These are phyloP conservation scores for Agrilus mali DNA, from an alignment of 2,888 invertebrate species.

Conservation along the genomic window DNA sequence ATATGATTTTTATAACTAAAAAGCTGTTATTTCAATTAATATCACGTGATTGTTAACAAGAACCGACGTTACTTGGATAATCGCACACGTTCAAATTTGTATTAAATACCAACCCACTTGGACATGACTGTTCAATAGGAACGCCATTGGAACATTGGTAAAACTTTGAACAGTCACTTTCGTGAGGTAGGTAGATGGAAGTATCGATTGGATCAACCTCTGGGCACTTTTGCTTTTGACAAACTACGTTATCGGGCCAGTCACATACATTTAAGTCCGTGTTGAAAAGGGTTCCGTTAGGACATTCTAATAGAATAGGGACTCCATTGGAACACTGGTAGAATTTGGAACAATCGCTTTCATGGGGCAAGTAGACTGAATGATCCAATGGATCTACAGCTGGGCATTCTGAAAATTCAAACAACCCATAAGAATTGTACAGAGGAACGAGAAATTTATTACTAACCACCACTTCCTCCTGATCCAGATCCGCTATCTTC, in stretches of 20 bases:
- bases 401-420: too few species aligned
- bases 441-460: too few species aligned
- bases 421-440: too few species aligned
- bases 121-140: slow-evolving; percentile 5
- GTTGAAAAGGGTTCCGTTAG: slow-evolving; percentile 1
- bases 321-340: slow-evolving; percentile 6
- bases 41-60: too few species aligned
- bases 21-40: too few species aligned
- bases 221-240: slow-evolving; percentile 7
- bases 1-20: too few species aligned
- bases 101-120: slow-evolving; percentile 5
- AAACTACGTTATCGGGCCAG: slow-evolving; percentile 1
- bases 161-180: slow-evolving; percentile 13
- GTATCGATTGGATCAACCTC: slow-evolving; percentile 7
- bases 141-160: slow-evolving; percentile 13
- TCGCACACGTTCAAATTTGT: slow-evolving; percentile 6
- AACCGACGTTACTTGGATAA: neutral
- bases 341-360: slow-evolving; percentile 7
- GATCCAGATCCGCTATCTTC: too few species aligned
- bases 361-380: slow-evolving; percentile 2
- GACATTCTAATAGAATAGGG: slow-evolving; percentile 3
- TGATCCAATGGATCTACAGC: slow-evolving; percentile 4
- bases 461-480: too few species aligned
- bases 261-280: slow-evolving; percentile 6
- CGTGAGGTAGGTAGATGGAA: slow-evolving; percentile 13